A percentile compares a stretch with the other conserved stretches of the same genome.
phyloP scores from a whole-genome alignment of 2,113 vertebrate genomes.

The Fregetta grallaria region DNA sequence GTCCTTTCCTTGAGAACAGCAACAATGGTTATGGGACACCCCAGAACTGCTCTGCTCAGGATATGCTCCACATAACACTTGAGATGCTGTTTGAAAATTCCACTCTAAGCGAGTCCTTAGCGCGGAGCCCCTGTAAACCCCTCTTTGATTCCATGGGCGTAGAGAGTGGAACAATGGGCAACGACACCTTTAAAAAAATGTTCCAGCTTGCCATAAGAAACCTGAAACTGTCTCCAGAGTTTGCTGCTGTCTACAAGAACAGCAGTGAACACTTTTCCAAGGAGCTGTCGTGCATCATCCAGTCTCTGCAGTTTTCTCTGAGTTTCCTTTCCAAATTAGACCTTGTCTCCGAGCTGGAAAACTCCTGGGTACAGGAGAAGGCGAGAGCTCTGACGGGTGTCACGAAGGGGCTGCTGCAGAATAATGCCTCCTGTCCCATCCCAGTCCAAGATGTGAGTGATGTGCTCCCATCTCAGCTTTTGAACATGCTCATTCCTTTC shows the following conservation, averaged over 20 bases:
- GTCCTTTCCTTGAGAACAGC: conserved; percentile 9
- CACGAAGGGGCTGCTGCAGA: background rate
- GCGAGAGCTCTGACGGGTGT: background rate
- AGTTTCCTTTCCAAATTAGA: conserved; percentile 27
- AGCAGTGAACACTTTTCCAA: background rate
- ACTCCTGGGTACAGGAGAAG: conserved; percentile 38
- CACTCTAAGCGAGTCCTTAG: background rate
- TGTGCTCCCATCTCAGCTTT: background rate
- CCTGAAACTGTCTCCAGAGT: conserved; percentile 39
- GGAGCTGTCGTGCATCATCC: background rate
- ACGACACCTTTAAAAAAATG: background rate
- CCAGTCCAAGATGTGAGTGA: background rate
- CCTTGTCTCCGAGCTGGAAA: background rate
- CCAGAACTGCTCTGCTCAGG: conserved; percentile 23
- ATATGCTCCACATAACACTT: background rate
- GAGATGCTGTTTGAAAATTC: conserved; percentile 51
- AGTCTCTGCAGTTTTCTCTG: conserved; percentile 35
- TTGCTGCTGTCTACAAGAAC: conserved; percentile 15
- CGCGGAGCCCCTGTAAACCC: conserved; percentile 1
- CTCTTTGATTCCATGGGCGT: background rate
- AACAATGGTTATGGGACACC: background rate
- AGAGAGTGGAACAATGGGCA: background rate
- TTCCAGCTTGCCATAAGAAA: conserved; percentile 32
- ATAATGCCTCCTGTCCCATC: background rate
- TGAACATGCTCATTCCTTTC: background rate